Percentiles rank a stretch among this genome's conserved stretches.
Conservation (phyloP, 2,888 invertebrate species). For the Tipula confusa region DNA sequence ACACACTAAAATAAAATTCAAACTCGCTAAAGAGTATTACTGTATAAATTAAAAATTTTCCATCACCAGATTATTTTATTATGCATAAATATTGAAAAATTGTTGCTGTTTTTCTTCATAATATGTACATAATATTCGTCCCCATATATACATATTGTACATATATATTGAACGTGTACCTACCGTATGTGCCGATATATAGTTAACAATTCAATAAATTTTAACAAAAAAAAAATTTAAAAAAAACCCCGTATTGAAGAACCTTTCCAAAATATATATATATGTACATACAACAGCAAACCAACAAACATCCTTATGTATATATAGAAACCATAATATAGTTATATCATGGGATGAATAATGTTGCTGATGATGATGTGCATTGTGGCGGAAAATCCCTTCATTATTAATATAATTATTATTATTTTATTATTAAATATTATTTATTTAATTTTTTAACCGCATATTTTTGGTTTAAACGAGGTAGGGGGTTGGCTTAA, state of each 20-base stretch:
- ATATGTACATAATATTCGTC: no score
- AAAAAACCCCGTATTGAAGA: background rate
- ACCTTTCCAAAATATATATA: no score
- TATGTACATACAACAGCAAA: background rate
- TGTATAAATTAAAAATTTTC: conserved; percentile 4
- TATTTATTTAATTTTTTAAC: conserved; percentile 25
- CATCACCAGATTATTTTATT: conserved; percentile 25
- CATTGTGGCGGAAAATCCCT: background rate
- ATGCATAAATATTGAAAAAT: background rate
- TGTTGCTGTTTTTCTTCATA: background rate
- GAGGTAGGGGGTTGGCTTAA: background rate
- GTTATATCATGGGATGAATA: background rate
- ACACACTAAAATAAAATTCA: background rate
- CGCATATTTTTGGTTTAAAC: conserved; percentile 9
- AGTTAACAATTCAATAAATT: conserved; percentile 12
- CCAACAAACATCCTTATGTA: background rate
- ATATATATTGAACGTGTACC: background rate
- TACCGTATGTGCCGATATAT: background rate
- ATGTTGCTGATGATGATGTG: background rate
- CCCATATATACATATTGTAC: background rate
- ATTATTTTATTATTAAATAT: conserved; percentile 21
- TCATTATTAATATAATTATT: conserved; percentile 20
- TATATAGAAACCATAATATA: background rate
- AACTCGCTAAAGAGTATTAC: conserved; percentile 13
- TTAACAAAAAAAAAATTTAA: background rate